A percentile compares a stretch with the other conserved stretches of the same genome.
These are phyloP conservation scores for Pheosia tremula DNA, from an alignment of 2,888 invertebrate species.

Conservation along the genomic window DNA sequence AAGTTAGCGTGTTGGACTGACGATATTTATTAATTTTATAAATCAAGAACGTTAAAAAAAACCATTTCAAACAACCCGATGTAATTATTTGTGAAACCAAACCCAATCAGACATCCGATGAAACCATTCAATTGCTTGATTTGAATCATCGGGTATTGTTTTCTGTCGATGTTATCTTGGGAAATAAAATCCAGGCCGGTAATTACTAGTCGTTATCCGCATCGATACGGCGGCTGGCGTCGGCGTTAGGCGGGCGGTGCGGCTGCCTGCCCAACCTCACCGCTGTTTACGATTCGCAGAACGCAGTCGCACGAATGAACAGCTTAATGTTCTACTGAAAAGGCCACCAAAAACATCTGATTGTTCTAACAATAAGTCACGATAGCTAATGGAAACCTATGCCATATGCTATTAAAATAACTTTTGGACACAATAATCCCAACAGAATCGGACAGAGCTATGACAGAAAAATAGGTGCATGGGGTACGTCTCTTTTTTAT, in stretches of 20 bases:
- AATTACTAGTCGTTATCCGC: slow-evolving; percentile 50
- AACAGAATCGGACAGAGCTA: too few species aligned
- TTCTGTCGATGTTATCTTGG: slow-evolving; percentile 46
- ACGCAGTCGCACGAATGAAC: slow-evolving; percentile 35
- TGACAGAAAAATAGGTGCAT: too few species aligned
- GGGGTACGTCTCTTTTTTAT: too few species aligned
- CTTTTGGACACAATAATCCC: background rate
- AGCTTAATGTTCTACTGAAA: slow-evolving; percentile 33
- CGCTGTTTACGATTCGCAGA: slow-evolving; percentile 18
- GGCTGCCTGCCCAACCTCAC: slow-evolving; percentile 24
- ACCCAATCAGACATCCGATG: background rate
- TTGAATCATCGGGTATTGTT: slow-evolving; percentile 45
- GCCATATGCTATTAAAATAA: background rate
- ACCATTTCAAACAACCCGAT: too few species aligned
- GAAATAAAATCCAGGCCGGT: slow-evolving; percentile 51
- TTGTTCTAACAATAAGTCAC: slow-evolving; percentile 31
- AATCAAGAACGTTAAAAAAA: too few species aligned
- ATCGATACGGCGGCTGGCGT: slow-evolving; percentile 33
- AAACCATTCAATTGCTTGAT: slow-evolving; percentile 42
- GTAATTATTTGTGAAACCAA: too few species aligned
- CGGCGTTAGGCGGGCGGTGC: background rate
- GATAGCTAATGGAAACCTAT: slow-evolving; percentile 21
- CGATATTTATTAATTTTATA: too few species aligned
- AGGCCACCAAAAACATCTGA: slow-evolving; percentile 29
- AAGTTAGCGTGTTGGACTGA: too few species aligned